Conservation (phyloP, 2,888 invertebrate species). For the Nephrotoma appendiculata region DNA sequence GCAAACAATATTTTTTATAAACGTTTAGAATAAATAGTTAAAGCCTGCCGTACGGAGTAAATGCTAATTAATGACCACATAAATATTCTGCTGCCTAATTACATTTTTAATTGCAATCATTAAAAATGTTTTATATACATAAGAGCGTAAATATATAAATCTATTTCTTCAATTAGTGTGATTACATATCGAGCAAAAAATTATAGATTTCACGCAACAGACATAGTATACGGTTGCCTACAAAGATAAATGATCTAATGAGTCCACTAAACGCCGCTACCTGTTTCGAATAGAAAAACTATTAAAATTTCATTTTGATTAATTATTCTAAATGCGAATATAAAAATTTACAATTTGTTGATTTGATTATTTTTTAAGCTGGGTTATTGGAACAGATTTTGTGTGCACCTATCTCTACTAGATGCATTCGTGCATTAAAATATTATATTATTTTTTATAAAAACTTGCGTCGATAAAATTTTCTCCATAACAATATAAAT, state of each 20-base stretch:
- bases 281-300: not conserved
- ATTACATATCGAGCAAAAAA: not conserved
- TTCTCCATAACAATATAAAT: too few species aligned
- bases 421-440: too few species aligned
- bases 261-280: not conserved
- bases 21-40: too few species aligned
- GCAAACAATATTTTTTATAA: too few species aligned
- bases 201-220: not conserved
- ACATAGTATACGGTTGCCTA: not conserved
- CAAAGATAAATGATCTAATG: not conserved
- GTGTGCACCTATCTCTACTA: too few species aligned
- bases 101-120: not conserved
- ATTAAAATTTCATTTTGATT: not conserved
- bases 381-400: not conserved
- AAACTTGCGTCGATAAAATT: too few species aligned
- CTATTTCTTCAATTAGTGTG: not conserved
- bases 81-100: not conserved
- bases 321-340: not conserved
- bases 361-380: not conserved
- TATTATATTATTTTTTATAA: too few species aligned
- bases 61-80: not conserved
- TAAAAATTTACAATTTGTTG: not conserved
- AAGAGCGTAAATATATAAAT: not conserved
- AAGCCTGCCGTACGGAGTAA: not conserved
- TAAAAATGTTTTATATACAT: not conserved